phyloP scores from a whole-genome alignment of 2,797 vertebrate species.

The Chelmon rostratus region DNA sequence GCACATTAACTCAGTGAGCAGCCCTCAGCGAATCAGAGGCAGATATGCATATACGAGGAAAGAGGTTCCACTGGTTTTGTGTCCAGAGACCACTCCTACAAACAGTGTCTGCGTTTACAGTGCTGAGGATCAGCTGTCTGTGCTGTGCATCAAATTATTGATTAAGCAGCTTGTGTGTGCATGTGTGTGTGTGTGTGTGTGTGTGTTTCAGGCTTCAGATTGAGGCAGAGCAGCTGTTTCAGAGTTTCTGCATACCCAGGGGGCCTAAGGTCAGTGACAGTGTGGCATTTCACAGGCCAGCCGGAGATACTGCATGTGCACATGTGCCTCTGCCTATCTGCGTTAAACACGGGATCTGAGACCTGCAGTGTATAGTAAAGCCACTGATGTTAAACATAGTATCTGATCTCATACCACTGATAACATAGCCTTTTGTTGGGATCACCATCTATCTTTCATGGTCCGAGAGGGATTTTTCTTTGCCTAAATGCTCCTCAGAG shows the following conservation, averaged over 20 bases:
- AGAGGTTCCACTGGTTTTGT: constrained; percentile 26
- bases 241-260: constrained; percentile 61
- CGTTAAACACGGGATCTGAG: constrained; percentile 31
- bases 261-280: constrained; percentile 62
- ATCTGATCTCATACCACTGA: neutral
- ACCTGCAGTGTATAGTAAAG: neutral
- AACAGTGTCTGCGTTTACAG: constrained; percentile 67
- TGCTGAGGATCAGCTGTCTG: constrained; percentile 65
- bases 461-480: neutral
- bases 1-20: constrained; percentile 39
- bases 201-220: constrained; percentile 33
- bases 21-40: constrained; percentile 38
- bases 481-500: constrained; percentile 6
- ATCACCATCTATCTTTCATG: constrained; percentile 1
- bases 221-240: constrained; percentile 75
- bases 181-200: constrained; percentile 29
- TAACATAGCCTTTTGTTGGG: constrained; percentile 22
- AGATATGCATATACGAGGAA: constrained; percentile 26
- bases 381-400: constrained; percentile 13
- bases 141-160: constrained; percentile 38
- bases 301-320: constrained; percentile 37
- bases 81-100: constrained; percentile 30
- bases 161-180: constrained; percentile 32
- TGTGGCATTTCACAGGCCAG: constrained; percentile 72
- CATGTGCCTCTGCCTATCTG: constrained; percentile 45